Percentiles rank a stretch among this genome's conserved stretches.
phyloP scores from a whole-genome alignment of 2,888 invertebrate species.

The Anticlea derivata region DNA sequence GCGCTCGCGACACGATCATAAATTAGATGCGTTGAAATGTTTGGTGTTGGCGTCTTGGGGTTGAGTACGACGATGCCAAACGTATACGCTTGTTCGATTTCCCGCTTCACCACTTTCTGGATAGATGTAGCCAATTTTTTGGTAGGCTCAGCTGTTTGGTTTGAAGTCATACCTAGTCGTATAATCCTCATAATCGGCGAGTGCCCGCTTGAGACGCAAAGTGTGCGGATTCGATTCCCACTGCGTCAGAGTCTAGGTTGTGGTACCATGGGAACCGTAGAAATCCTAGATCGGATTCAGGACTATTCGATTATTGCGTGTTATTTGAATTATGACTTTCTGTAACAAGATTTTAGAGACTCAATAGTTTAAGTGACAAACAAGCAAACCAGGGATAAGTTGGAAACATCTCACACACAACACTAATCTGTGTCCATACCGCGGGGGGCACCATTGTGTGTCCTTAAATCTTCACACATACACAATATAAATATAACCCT shows the following conservation, averaged over 20 bases:
- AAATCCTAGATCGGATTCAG: too few species aligned
- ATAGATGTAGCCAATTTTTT: not conserved
- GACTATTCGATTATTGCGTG: too few species aligned
- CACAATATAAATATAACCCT: slow-evolving; percentile 25
- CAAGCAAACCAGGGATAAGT: not conserved
- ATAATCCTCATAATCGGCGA: too few species aligned
- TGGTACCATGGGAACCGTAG: too few species aligned
- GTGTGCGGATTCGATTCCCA: too few species aligned
- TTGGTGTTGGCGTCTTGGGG: slow-evolving; percentile 68
- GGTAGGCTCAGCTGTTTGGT: not conserved
- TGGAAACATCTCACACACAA: slow-evolving; percentile 1
- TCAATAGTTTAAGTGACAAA: not conserved
- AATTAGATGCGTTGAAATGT: slow-evolving; percentile 82
- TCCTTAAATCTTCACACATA: slow-evolving; percentile 53
- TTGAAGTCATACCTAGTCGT: too few species aligned
- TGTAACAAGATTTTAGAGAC: too few species aligned
- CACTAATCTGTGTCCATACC: slow-evolving; percentile 19
- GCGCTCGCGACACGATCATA: slow-evolving; percentile 73
- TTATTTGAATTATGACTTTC: too few species aligned
- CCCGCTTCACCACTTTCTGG: slow-evolving; percentile 59
- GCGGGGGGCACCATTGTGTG: slow-evolving; percentile 72
- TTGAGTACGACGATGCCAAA: slow-evolving; percentile 61
- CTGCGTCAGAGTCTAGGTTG: too few species aligned
- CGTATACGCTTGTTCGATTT: slow-evolving; percentile 69
- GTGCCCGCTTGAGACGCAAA: too few species aligned